Evolutionary conservation across 2,797 vertebrate species (phyloP), one percentile per base, ranked within the genome.

Genomic region (Gymnoscopelus microlampas): DNA sequence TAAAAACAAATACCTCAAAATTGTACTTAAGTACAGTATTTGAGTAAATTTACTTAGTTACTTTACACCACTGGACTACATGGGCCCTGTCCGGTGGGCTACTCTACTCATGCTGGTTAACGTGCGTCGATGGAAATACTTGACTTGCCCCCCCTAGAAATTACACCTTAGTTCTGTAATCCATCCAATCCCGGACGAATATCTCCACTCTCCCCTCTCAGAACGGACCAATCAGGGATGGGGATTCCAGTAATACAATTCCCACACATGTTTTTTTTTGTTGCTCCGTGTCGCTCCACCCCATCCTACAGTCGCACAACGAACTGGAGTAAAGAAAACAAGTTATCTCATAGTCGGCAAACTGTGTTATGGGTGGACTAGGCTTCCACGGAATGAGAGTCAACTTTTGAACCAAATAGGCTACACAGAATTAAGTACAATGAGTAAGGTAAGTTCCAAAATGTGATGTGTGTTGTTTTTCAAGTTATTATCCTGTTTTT

Each of bases 401-500:
- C 68, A 68, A 63, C 72, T 11, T 63, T 53, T 84, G 56, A 85
- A 77, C 13, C 47, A 10, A 73, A 73, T 71, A 19, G 19, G 19
- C 19, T 19, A 72, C 39, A 65, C 51, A 85, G 78, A 85, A 71
- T 70, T 2, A 88, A 81, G 88, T 62, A 90, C 92, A 81, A 90
- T 87, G 90, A 94, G 59, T 81, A 94, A 94, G 94, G 94, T 94
- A 87, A 85, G 85, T 35, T 32, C 23, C 2, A 24, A 8, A 29
- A 29, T 32, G 2, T 29, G 24, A 47, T 35, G 4, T 10, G 2
- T 29, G 32, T 24, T 59, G 48, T 11, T n/a, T 10, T 54, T 63
- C 23, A 14, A 19, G 26, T 58, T 26, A 5, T 63, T 65, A 68
- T 60, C 59, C 58, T 50, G n/a, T n/a, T 55, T 19, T 35, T 24